A percentile compares a stretch with the other conserved stretches of the same genome.
Conservation (phyloP, 2,113 vertebrate genomes). For the Datnioides undecimradiatus region DNA sequence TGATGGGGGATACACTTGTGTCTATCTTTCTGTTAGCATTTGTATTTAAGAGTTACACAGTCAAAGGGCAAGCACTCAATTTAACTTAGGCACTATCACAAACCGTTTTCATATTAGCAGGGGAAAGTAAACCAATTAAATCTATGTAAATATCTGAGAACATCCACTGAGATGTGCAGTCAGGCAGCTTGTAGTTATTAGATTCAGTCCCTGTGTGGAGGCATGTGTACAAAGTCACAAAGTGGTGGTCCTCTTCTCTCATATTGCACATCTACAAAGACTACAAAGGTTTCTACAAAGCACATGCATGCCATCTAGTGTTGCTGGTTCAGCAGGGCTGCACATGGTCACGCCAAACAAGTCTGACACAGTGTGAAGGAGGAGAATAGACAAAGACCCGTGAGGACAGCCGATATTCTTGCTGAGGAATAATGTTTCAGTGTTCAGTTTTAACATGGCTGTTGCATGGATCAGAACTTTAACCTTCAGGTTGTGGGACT, state of each 20-base stretch:
- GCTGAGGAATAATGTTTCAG: too few relatives aligned
- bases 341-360: too few relatives aligned
- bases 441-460: too few relatives aligned
- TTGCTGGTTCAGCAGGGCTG: neutral
- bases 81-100: neutral
- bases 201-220: neutral
- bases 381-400: neutral
- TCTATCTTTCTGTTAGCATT: conserved; percentile 29
- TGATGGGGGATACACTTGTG: neutral
- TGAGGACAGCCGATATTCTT: too few relatives aligned
- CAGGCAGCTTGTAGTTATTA: conserved; percentile 1
- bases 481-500: neutral
- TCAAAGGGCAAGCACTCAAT: conserved; percentile 27
- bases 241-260: neutral
- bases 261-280: neutral
- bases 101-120: neutral
- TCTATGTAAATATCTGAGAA: conserved; percentile 32
- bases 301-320: conserved; percentile 64
- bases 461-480: neutral
- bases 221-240: neutral
- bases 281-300: conserved; percentile 2
- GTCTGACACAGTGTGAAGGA: neutral
- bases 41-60: conserved; percentile 26
- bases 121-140: conserved; percentile 29
- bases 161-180: neutral